Conservation (phyloP, 2,888 invertebrate species). For the Aethes cnicana region DNA sequence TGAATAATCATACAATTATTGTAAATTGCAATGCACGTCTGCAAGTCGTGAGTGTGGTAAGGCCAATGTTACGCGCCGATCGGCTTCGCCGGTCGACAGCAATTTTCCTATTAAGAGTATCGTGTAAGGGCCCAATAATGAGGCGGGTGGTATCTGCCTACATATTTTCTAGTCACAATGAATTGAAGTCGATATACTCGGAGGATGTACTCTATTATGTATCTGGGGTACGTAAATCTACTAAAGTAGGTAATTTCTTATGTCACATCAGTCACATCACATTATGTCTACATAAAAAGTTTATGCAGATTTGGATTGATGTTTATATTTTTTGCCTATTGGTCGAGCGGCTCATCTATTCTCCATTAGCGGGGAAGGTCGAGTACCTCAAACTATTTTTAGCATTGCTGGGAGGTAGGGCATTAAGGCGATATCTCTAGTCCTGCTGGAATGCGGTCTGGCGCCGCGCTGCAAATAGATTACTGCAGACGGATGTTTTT, state of each 20-base stretch:
- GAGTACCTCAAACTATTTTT: constrained; percentile 66
- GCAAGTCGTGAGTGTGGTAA: constrained; percentile 70
- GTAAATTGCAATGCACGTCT: constrained; percentile 60
- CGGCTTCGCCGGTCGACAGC: constrained; percentile 57
- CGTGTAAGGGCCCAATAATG: constrained; percentile 67
- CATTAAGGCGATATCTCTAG: constrained; percentile 69
- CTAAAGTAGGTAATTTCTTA: constrained; percentile 40
- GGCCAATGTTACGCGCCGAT: constrained; percentile 79
- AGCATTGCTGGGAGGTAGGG: constrained; percentile 58
- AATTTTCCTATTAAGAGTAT: constrained; percentile 78
- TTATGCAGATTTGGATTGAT: constrained; percentile 18
- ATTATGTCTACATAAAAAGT: constrained; percentile 17
- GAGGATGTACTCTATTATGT: constrained; percentile 72
- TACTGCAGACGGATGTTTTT: constrained; percentile 41
- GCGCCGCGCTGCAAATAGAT: constrained; percentile 73
- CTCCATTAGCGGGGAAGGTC: constrained; percentile 54
- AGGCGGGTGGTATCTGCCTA: constrained; percentile 49
- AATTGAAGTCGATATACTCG: constrained; percentile 60
- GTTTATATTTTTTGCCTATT: constrained; percentile 34
- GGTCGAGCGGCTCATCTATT: constrained; percentile 47
- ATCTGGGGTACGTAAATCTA: constrained; percentile 53
- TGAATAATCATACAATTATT: constrained; percentile 49
- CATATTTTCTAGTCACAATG: constrained; percentile 56
- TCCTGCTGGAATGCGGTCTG: constrained; percentile 75
- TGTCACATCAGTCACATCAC: constrained; percentile 28